phyloP scores from a whole-genome alignment of 2,888 invertebrate genomes.

The Eupithecia dodoneata region DNA sequence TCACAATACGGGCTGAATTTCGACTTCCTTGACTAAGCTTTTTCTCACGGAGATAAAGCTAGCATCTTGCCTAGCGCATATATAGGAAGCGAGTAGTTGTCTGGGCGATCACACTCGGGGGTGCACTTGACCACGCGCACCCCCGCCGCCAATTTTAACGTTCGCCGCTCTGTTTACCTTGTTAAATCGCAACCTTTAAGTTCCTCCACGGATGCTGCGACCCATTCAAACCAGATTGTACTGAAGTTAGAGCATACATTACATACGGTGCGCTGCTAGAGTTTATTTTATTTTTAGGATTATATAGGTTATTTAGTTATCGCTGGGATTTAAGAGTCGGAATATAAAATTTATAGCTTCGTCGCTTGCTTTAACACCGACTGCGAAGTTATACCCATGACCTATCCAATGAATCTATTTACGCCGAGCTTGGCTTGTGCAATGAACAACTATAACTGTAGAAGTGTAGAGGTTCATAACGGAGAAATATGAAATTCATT shows the following conservation, averaged over 20 bases:
- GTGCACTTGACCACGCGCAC: slow-evolving; percentile 54
- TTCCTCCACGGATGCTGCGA: slow-evolving; percentile 42
- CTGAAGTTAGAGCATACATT: slow-evolving; percentile 41
- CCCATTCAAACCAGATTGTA: slow-evolving; percentile 42
- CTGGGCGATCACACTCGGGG: slow-evolving; percentile 60
- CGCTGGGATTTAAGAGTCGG: slow-evolving; percentile 8
- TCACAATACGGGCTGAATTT: background rate
- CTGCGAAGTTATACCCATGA: background rate
- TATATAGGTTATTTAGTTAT: slow-evolving; percentile 13
- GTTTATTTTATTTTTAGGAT: slow-evolving; percentile 34
- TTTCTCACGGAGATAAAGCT: slow-evolving; percentile 18
- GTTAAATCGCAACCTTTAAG: slow-evolving; percentile 54
- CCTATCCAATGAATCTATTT: background rate
- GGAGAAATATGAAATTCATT: background rate
- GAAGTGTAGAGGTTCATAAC: background rate
- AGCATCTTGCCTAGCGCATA: slow-evolving; percentile 34
- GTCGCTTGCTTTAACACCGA: background rate
- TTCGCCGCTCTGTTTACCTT: slow-evolving; percentile 57
- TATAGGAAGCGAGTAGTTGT: slow-evolving; percentile 51
- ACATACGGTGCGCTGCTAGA: slow-evolving; percentile 28
- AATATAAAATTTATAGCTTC: background rate
- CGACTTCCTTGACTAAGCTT: background rate
- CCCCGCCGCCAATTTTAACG: slow-evolving; percentile 52
- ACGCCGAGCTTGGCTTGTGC: background rate
- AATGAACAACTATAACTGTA: background rate